These are phyloP conservation scores for Rhabdomys pumilio DNA, from an alignment of 2,797 vertebrate genomes.

Conservation along the genomic window DNA sequence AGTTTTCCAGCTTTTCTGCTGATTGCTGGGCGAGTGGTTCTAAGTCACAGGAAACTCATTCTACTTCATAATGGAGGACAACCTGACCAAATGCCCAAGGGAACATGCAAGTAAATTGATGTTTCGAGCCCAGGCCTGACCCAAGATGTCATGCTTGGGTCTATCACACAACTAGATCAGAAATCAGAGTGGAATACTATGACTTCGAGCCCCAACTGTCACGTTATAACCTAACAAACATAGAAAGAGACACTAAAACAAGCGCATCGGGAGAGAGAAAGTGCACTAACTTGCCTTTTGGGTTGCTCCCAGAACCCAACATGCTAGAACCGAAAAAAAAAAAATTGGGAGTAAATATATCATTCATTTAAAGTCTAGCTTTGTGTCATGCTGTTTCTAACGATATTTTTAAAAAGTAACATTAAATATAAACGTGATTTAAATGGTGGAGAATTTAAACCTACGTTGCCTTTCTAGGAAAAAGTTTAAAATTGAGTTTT, in stretches of 20 bases:
- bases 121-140: not conserved
- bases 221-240: not conserved
- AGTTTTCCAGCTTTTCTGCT: not conserved
- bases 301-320: not conserved
- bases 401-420: not conserved
- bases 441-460: slow-evolving; percentile 13
- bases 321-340: not conserved
- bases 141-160: not conserved
- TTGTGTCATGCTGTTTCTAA: not conserved
- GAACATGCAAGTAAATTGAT: not conserved
- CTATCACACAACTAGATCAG: not conserved
- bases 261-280: not conserved
- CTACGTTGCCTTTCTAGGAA: not conserved
- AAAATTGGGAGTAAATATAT: not conserved
- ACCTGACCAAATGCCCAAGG: not conserved
- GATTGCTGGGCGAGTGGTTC: not conserved
- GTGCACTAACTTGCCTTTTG: not conserved
- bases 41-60: not conserved
- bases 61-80: not conserved
- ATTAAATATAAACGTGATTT: not conserved
- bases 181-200: not conserved
- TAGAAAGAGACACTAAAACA: not conserved
- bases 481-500: slow-evolving; percentile 18
- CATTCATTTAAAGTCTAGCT: not conserved
- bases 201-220: not conserved